A percentile compares a stretch with the other conserved stretches of the same genome.
Conservation (phyloP, 2,113 vertebrate species). For the Tretioscincus oriximinensis region DNA sequence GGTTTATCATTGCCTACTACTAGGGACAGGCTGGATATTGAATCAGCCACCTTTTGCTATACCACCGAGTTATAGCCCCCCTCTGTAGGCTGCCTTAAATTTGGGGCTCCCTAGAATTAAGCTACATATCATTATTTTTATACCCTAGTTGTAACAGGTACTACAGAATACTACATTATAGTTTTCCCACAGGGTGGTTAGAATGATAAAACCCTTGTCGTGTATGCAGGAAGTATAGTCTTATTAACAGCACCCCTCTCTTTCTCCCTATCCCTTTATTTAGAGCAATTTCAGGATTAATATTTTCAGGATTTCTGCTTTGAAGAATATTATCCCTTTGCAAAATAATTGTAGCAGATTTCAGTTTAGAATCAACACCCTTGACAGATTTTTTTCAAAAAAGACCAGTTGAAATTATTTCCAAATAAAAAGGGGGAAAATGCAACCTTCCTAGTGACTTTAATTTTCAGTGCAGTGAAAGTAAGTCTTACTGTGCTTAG, state of each 20-base stretch:
- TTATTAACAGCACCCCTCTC: fast-evolving
- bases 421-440: slow-evolving; percentile 46
- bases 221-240: fast-evolving
- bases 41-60: no score
- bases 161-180: neutral
- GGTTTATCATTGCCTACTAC: no score
- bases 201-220: neutral
- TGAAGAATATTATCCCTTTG: neutral
- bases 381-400: slow-evolving; percentile 15
- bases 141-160: neutral
- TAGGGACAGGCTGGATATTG: no score
- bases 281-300: fast-evolving
- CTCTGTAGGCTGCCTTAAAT: neutral
- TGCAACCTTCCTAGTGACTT: slow-evolving; percentile 49
- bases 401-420: slow-evolving; percentile 8
- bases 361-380: slow-evolving; percentile 7
- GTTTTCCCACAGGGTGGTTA: fast-evolving
- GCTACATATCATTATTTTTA: neutral
- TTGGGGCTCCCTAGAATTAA: neutral
- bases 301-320: neutral
- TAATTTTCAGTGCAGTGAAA: slow-evolving; percentile 52
- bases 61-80: neutral
- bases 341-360: slow-evolving; percentile 11
- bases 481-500: slow-evolving; percentile 55
- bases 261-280: neutral